Percentiles rank a stretch among this genome's conserved stretches.
Evolutionary conservation across 2,113 vertebrate species (phyloP).

Genomic region (Brachypodius melanocephalos): DNA sequence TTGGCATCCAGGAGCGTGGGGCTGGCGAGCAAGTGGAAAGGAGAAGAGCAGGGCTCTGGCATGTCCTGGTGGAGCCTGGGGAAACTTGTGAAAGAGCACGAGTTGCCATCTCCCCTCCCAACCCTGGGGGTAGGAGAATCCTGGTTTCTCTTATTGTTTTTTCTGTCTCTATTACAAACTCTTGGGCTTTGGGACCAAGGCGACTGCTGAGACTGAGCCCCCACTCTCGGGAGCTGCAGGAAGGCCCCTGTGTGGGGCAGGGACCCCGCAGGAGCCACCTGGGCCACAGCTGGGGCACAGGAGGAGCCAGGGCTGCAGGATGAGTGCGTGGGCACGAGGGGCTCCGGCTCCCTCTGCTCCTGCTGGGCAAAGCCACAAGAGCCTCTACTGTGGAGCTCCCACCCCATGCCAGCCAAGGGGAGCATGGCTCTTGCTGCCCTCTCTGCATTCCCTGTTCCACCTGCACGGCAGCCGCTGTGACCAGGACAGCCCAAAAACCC

Average conservation of each 20-base stretch:
- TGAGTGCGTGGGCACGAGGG: accelerated
- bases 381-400: accelerated
- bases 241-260: constrained; percentile 45
- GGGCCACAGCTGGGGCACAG: not conserved
- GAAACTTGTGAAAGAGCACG: not conserved
- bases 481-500: constrained; percentile 55
- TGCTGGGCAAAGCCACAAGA: accelerated
- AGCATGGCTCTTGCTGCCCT: not conserved
- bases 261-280: constrained; percentile 16
- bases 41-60: not conserved
- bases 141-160: constrained; percentile 54
- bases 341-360: not conserved
- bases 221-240: not conserved
- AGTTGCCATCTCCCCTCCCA: not conserved
- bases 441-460: constrained; percentile 2
- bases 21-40: constrained; percentile 6
- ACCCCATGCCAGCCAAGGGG: accelerated
- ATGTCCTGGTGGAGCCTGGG: not conserved
- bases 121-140: constrained; percentile 56
- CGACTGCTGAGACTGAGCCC: not conserved
- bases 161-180: constrained; percentile 61
- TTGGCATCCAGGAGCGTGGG: not conserved
- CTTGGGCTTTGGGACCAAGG: constrained; percentile 43
- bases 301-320: not conserved
- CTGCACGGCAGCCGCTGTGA: not conserved